Evolutionary conservation across 2,888 invertebrate species (phyloP), one percentile per base, ranked within the genome.

Genomic region (Eupithecia dodoneata): DNA sequence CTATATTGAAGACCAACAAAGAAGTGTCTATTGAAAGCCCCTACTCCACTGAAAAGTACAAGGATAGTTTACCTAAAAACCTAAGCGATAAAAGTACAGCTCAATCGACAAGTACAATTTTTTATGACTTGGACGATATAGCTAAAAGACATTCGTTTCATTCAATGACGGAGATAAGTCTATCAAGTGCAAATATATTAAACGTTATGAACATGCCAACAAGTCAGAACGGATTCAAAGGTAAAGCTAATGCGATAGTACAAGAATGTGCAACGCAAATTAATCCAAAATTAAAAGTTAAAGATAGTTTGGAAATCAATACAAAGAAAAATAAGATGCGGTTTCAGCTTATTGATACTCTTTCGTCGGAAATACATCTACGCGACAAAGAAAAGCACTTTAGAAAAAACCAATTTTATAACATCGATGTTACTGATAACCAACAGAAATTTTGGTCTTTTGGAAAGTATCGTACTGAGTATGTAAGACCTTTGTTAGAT

Each of bases 101-200:
- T 30, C 85, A 80, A 47, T 94, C 94, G 10, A 88, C 87, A 3
- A 94, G 94, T 80, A 94, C 93, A 12, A 84, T 93, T 80, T 94
- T 93, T 80, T 94, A 88, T 74, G 94, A 94, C 85, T 85, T 94
- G 75, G 94, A 94, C 78, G 89, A 90, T 30, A 84, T 93, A 77
- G 89, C 88, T 10, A 93, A 91, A 83, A 88, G 89, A 73, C 91
- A 92, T 80, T 94, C 94, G 15, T 91, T 90, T 79, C 88, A 91
- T 80, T 89, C 86, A 81, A 76, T 90, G 2, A 83, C 87, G 66
- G 89, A 90, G 70, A 30, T 87, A 0, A 85, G 80, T 73, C 41
- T 80, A 18, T 88, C 90, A 2, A 89, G 88, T 77, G 83, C 82
- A n/a, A 87, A 88, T 80, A 81, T 85, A 78, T 72, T 86, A 42